Percentiles rank a stretch among this genome's conserved stretches.
Evolutionary conservation across 1,140 invertebrate genomes (phyloP).

Genomic region (Bemisia tabaci): DNA sequence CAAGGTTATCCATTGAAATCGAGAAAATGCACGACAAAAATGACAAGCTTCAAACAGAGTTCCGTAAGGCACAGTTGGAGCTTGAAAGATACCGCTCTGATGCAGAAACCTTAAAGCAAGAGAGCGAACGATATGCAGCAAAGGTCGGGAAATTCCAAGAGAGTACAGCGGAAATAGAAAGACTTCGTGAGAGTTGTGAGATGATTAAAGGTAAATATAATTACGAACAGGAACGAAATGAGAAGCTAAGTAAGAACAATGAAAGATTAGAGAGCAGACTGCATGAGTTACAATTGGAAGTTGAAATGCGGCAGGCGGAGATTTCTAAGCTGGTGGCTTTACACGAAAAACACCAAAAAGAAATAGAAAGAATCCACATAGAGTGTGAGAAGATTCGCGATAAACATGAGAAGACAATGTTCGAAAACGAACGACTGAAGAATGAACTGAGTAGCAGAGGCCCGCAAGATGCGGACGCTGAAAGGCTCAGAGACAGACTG

Average conservation of each 20-base stretch:
- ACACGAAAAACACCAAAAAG: conserved; percentile 61
- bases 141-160: conserved; percentile 66
- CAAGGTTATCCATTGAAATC: conserved; percentile 67
- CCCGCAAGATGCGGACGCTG: conserved; percentile 52
- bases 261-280: conserved; percentile 55
- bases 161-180: conserved; percentile 62
- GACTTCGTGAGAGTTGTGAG: conserved; percentile 67
- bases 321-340: conserved; percentile 50
- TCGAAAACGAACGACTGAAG: conserved; percentile 56
- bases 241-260: conserved; percentile 37
- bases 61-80: conserved; percentile 64
- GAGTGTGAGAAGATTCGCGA: conserved; percentile 75
- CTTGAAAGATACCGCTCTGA: conserved; percentile 49
- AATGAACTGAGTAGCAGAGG: conserved; percentile 40
- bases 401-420: conserved; percentile 64
- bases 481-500: conserved; percentile 66
- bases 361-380: conserved; percentile 63
- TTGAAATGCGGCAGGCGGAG: conserved; percentile 63
- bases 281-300: conserved; percentile 61
- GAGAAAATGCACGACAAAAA: conserved; percentile 85
- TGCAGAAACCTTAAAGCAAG: conserved; percentile 48
- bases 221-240: conserved; percentile 66
- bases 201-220: conserved; percentile 75
- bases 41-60: conserved; percentile 66
- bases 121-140: conserved; percentile 56